Conservation (phyloP, 2,888 invertebrate species). For the Acronicta aceris region DNA sequence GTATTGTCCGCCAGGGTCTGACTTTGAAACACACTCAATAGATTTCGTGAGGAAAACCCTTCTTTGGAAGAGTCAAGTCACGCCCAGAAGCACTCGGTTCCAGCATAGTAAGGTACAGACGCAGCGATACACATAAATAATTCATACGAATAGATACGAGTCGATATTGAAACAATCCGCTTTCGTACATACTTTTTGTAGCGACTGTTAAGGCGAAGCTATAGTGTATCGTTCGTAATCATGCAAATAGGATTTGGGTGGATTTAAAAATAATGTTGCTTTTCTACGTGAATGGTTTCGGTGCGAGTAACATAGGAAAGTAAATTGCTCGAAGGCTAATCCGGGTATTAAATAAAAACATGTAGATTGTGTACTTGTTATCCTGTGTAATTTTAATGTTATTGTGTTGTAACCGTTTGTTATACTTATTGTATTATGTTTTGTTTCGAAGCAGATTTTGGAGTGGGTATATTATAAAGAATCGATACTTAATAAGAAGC, state of each 20-base stretch:
- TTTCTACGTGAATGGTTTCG: constrained; percentile 46
- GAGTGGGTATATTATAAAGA: too few species aligned
- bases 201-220: constrained; percentile 65
- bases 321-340: constrained; percentile 32
- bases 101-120: constrained; percentile 60
- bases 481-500: too few species aligned
- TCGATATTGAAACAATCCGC: constrained; percentile 79
- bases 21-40: constrained; percentile 48
- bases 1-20: constrained; percentile 57
- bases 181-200: constrained; percentile 67
- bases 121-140: constrained; percentile 78
- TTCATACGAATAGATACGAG: constrained; percentile 72
- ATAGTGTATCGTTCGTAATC: constrained; percentile 49
- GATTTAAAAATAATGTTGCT: constrained; percentile 49
- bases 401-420: constrained; percentile 3
- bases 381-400: constrained; percentile 32
- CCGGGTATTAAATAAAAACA: constrained; percentile 39
- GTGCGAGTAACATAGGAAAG: constrained; percentile 33
- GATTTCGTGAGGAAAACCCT: constrained; percentile 48
- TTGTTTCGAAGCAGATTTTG: neutral
- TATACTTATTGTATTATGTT: neutral
- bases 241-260: constrained; percentile 52
- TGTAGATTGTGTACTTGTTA: constrained; percentile 21
- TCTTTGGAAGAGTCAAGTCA: constrained; percentile 68
- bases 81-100: constrained; percentile 66